Evolutionary conservation across 2,113 vertebrate genomes (phyloP), one percentile per base, ranked within the genome.

Genomic region (Dascyllus trimaculatus): DNA sequence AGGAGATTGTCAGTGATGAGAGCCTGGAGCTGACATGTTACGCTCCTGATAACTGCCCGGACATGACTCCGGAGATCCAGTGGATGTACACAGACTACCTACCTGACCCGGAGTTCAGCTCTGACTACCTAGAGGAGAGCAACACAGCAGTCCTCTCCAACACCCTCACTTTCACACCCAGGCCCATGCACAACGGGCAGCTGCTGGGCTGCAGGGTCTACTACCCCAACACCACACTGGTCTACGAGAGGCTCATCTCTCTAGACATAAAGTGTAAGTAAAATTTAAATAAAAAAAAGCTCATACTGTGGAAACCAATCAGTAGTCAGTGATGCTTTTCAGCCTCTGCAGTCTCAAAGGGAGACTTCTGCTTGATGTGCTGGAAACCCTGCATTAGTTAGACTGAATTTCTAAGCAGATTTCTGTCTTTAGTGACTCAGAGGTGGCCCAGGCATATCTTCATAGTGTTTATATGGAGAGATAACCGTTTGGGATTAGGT

Each of bases 201-300:
- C 89, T 95, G 24, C 90, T 98, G 88, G 96, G 96, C 85, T 98
- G 97, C 88, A 94, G 95, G 83, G 95, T 97, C 54, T 92, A 92
- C 78, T 98, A 94, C 85, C 93, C 94, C 78, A 96, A 96, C 92
- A 96, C 95, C 26, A 95, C 94, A 6, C 88, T 96, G 70, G 91
- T 94, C 38, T 98, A 97, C 17, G 96, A 97, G 81, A 94, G 95
- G 71, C 89, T 95, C 22, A 88, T 96, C 85, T 93, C 95, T 45
- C 91, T 98, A 58, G 96, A 98, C 24, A 73, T 97, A 81, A 97
- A 96, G 84, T 97, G 97, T 97, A 87, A 96, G 96, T 91, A 43
- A 21, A 65, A 43, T 35, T 35, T 35, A 67, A 75, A 45, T 13
- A 22, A 35, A 2, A 57, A 71, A 60, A 46, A 60, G 19, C 3